A percentile compares a stretch with the other conserved stretches of the same genome.
These are phyloP conservation scores for Petrocephalus sullivani DNA, from an alignment of 2,797 vertebrate genomes.

Conservation along the genomic window DNA sequence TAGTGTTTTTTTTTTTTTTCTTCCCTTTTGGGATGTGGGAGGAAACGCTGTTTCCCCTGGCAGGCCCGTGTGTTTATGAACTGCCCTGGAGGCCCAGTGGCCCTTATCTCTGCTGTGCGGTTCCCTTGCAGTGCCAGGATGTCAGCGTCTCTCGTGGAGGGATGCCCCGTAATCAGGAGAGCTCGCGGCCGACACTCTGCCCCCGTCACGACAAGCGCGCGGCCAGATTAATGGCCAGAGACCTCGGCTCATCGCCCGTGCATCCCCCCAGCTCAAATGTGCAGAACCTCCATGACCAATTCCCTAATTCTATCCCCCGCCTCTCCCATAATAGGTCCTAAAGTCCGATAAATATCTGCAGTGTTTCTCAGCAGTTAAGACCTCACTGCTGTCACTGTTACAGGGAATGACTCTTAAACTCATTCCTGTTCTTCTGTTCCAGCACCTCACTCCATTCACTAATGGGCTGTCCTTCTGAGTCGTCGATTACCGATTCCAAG, in stretches of 20 bases:
- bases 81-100: not conserved
- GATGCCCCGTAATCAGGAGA: not conserved
- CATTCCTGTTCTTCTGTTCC: not conserved
- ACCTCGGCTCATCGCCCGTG: not conserved
- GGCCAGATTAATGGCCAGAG: not conserved
- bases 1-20: not conserved
- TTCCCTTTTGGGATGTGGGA: not conserved
- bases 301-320: not conserved
- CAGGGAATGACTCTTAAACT: not conserved
- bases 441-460: not conserved
- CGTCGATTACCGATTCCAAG: not conserved
- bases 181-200: not conserved
- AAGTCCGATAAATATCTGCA: not conserved
- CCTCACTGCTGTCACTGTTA: not conserved
- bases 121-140: not conserved
- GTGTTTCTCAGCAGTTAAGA: conserved; percentile 4
- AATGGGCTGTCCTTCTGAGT: not conserved
- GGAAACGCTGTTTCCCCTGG: not conserved
- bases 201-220: not conserved
- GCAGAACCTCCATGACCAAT: not conserved
- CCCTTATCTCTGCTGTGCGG: not conserved
- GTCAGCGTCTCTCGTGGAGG: not conserved
- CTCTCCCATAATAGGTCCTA: conserved; percentile 9
- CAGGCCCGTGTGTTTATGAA: not conserved
- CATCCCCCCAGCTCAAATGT: not conserved